Conservation (phyloP, 2,888 invertebrate species). For the Lepas anatifera region DNA sequence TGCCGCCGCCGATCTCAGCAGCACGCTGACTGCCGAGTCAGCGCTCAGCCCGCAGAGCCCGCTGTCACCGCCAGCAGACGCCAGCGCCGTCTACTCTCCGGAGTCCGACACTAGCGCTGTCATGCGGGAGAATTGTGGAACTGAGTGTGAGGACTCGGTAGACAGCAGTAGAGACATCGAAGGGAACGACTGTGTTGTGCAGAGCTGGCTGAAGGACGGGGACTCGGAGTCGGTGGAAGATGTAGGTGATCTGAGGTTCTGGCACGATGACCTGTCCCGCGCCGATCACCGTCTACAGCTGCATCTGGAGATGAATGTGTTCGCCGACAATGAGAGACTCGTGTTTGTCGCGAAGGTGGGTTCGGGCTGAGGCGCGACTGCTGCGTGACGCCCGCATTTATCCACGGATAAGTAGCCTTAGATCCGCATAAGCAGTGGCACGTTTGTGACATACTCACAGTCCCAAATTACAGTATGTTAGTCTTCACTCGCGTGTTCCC, state of each 20-base stretch:
- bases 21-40: neutral
- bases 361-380: too few species aligned
- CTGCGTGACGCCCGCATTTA: too few species aligned
- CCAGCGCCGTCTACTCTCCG: neutral
- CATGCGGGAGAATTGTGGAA: neutral
- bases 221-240: neutral
- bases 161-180: too few species aligned
- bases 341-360: slow-evolving; percentile 41
- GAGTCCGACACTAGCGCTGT: neutral
- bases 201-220: neutral
- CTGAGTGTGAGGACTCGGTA: too few species aligned
- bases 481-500: too few species aligned
- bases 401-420: too few species aligned
- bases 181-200: too few species aligned
- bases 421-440: too few species aligned
- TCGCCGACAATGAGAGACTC: slow-evolving; percentile 41
- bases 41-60: neutral
- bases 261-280: slow-evolving; percentile 41
- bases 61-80: neutral
- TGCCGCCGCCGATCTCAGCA: neutral
- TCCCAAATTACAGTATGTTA: too few species aligned
- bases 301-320: slow-evolving; percentile 42
- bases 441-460: too few species aligned
- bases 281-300: slow-evolving; percentile 48
- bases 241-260: slow-evolving; percentile 37